phyloP scores from a whole-genome alignment of 2,888 invertebrate species.

The Liopterus haemorrhoidalis region DNA sequence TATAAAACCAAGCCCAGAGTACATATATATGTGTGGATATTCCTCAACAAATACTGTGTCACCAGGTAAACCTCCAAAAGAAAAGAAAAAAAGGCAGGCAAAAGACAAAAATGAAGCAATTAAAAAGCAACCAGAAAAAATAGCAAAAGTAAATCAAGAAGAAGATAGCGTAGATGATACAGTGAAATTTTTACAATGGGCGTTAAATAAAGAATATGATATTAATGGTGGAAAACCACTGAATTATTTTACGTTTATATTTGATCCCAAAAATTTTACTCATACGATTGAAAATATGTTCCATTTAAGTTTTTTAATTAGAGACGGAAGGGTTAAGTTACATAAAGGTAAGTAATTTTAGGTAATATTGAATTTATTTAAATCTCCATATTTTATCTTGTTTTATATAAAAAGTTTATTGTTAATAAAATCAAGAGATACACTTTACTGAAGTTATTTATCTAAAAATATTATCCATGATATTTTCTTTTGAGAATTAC shows the following conservation, averaged over 20 bases:
- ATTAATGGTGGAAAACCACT: slow-evolving; percentile 45
- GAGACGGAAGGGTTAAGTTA: slow-evolving; percentile 52
- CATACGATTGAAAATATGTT: slow-evolving; percentile 60
- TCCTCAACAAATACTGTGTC: slow-evolving; percentile 42
- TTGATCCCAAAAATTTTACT: slow-evolving; percentile 56
- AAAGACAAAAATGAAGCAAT: slow-evolving; percentile 40
- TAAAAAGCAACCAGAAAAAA: slow-evolving; percentile 50
- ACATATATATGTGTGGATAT: slow-evolving; percentile 47
- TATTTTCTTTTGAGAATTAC: too few species aligned
- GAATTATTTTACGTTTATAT: slow-evolving; percentile 54
- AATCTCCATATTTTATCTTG: too few species aligned
- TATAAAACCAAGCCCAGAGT: slow-evolving; percentile 40
- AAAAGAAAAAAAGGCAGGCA: slow-evolving; percentile 34
- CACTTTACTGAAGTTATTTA: too few species aligned
- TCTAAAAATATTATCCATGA: too few species aligned
- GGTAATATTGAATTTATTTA: slow-evolving; percentile 14
- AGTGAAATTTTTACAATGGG: slow-evolving; percentile 49
- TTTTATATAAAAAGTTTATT: background rate
- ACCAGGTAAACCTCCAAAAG: slow-evolving; percentile 40
- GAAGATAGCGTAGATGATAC: slow-evolving; percentile 54
- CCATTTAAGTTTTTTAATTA: slow-evolving; percentile 57
- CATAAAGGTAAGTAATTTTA: slow-evolving; percentile 44
- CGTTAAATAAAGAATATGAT: slow-evolving; percentile 47
- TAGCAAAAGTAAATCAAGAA: slow-evolving; percentile 49
- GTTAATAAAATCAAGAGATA: too few species aligned